These are phyloP conservation scores for Neuroterus valhalla DNA, from an alignment of 1,140 invertebrate species.

Conservation along the genomic window DNA sequence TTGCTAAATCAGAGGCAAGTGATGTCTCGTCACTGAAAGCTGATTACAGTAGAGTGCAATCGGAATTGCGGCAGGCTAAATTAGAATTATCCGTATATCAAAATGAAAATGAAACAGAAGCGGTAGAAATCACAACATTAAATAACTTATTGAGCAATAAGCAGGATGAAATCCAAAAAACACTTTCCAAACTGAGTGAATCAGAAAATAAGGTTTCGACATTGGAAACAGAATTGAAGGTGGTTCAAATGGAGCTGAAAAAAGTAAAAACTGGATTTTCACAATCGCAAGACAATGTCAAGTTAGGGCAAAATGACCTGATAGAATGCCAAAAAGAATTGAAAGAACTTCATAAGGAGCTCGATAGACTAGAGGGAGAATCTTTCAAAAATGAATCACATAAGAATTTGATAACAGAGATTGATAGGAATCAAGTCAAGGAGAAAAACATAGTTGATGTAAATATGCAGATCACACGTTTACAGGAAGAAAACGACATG, in stretches of 20 bases:
- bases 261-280: conserved; percentile 51
- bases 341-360: conserved; percentile 55
- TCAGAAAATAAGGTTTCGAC: conserved; percentile 58
- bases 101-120: conserved; percentile 59
- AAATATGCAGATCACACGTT: conserved; percentile 17
- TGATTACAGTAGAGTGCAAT: conserved; percentile 59
- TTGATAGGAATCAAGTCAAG: conserved; percentile 34
- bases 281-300: conserved; percentile 49
- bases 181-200: conserved; percentile 51
- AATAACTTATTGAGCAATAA: conserved; percentile 50
- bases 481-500: too few species aligned
- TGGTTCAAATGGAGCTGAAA: conserved; percentile 55
- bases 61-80: conserved; percentile 61
- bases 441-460: conserved; percentile 46
- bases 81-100: conserved; percentile 55
- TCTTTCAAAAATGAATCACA: conserved; percentile 46
- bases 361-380: conserved; percentile 59
- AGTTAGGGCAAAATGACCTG: conserved; percentile 59
- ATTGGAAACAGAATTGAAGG: conserved; percentile 48
- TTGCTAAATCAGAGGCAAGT: conserved; percentile 58
- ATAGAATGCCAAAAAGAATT: conserved; percentile 58
- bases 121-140: conserved; percentile 55
- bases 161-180: conserved; percentile 59
- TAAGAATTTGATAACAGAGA: conserved; percentile 28
- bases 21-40: conserved; percentile 58